Percentiles rank a stretch among this genome's conserved stretches.
Evolutionary conservation across 2,113 vertebrate genomes (phyloP).

Genomic region (Acinonyx jubatus): DNA sequence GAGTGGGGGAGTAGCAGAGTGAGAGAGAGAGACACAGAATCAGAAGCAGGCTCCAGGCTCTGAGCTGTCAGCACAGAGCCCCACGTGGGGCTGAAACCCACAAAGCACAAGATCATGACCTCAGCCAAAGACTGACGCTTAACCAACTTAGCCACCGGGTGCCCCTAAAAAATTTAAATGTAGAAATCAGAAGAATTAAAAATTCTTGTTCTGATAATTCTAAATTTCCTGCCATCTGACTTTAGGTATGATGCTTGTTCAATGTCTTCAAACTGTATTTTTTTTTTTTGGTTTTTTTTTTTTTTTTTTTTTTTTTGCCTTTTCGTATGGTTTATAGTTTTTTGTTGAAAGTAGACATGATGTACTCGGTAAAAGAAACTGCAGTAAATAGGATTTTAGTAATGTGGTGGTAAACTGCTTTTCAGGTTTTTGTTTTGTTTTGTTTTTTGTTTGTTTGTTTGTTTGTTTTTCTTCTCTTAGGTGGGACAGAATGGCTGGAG

Average conservation of each 20-base stretch:
- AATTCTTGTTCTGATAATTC: background rate
- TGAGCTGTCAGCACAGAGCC: no score
- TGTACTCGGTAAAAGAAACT: background rate
- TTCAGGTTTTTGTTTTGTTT: background rate
- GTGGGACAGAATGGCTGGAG: background rate
- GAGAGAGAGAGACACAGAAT: no score
- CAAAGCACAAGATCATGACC: no score
- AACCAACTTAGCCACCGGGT: no score
- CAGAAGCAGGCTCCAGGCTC: no score
- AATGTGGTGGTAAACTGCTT: background rate
- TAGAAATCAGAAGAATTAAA: no score
- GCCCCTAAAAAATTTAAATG: no score
- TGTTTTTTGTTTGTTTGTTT: background rate
- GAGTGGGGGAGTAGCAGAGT: no score
- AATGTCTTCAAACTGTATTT: background rate
- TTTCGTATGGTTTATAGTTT: background rate
- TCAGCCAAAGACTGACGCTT: no score
- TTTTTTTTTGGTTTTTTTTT: no score
- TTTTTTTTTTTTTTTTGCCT: background rate
- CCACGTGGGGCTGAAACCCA: no score
- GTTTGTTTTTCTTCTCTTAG: background rate
- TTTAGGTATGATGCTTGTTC: background rate
- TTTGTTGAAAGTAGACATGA: background rate
- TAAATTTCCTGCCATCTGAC: background rate
- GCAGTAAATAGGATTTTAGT: background rate